Conservation (phyloP, 2,888 invertebrate genomes). For the Meteorus cinctellus region DNA sequence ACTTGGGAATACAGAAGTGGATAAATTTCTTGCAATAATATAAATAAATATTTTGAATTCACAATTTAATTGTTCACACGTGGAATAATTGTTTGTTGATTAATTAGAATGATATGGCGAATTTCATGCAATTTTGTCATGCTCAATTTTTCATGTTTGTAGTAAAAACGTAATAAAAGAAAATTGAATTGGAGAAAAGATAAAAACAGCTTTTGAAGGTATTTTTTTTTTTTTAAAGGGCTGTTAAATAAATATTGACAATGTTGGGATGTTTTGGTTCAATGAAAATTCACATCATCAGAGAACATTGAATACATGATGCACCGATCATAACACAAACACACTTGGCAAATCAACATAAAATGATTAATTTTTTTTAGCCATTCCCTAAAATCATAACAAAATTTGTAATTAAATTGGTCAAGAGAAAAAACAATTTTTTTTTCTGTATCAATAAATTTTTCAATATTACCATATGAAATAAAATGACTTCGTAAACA, state of each 20-base stretch:
- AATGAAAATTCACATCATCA: neutral
- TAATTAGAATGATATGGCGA: too few species aligned
- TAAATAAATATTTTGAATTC: too few species aligned
- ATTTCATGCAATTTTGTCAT: neutral
- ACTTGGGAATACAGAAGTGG: neutral
- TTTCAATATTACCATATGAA: neutral
- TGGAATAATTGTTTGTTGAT: neutral
- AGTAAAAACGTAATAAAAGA: too few species aligned
- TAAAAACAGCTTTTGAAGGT: too few species aligned
- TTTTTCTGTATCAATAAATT: neutral
- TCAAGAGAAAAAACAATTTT: neutral
- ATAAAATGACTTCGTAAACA: neutral
- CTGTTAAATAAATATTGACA: neutral
- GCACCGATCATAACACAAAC: conserved; percentile 17
- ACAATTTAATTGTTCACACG: neutral
- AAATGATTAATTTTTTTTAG: neutral
- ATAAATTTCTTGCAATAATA: neutral
- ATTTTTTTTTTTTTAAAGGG: neutral
- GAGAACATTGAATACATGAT: conserved; percentile 2
- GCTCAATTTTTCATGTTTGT: neutral
- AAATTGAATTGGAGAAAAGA: too few species aligned
- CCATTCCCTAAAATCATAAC: neutral
- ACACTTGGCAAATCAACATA: neutral
- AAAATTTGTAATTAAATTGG: neutral
- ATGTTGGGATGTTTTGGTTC: neutral